phyloP scores from a whole-genome alignment of 1,140 invertebrate species.

The Streblospio benedicti region DNA sequence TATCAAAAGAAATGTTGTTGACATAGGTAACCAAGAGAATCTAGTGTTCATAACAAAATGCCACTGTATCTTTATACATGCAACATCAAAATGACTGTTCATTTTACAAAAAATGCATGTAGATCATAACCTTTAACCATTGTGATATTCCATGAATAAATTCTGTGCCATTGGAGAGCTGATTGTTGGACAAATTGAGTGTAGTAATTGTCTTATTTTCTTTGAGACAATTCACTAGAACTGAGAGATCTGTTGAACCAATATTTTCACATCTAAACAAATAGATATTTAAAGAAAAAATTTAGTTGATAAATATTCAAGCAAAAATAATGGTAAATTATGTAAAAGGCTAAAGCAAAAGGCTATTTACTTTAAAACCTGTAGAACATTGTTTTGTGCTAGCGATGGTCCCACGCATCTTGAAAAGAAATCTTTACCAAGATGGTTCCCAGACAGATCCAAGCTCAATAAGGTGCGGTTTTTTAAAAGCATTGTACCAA shows the following conservation, averaged over 20 bases:
- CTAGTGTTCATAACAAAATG: too few species aligned
- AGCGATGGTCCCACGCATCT: conserved; percentile 31
- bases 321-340: not conserved
- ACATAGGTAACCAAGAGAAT: too few species aligned
- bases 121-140: conserved; percentile 29
- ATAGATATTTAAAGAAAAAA: not conserved
- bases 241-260: conserved; percentile 25
- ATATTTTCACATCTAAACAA: conserved; percentile 27
- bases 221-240: conserved; percentile 27
- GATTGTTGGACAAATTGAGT: conserved; percentile 30
- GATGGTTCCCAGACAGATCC: conserved; percentile 34
- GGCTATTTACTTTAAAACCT: conserved; percentile 28
- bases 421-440: conserved; percentile 37
- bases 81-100: too few species aligned
- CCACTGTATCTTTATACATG: too few species aligned
- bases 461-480: conserved; percentile 28
- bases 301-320: not conserved
- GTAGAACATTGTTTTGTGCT: conserved; percentile 26
- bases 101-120: too few species aligned
- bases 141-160: conserved; percentile 20
- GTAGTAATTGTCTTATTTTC: conserved; percentile 27
- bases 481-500: conserved; percentile 27
- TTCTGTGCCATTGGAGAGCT: conserved; percentile 22
- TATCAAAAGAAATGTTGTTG: too few species aligned
- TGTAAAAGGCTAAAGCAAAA: not conserved